Base-by-base conservation (phyloP, 2,113 vertebrate genomes). In the Amphiprion percula region DNA sequence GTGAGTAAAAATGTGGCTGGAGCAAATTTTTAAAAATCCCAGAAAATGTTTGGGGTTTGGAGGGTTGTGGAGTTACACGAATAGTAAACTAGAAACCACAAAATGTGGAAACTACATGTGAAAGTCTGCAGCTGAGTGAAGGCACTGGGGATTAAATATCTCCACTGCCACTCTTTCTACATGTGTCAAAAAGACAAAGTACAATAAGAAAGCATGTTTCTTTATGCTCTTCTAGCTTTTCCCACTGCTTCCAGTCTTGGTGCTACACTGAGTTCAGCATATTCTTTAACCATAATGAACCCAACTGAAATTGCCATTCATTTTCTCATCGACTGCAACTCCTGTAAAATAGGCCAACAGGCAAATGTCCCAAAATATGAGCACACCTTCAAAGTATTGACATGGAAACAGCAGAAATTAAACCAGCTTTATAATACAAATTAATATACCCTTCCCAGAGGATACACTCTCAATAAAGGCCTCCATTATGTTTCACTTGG, bases 401-500 rank as follows among this genome's bases (percentile, higher is more conserved):
- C 10, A 5, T 62, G 17, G 41, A 39, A 68, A 77, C 6, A n/a
- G 26, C 70, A 71, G 65, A 54, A 82, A 77, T 71, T 56, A 67
- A 59, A 69, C 33, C 19, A 53, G 61, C 67, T 46, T 39, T 59
- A 30, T 72, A 46, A 44, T 23, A 24, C 61, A 17, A 67, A 79
- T 72, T 17, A 66, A 61, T 62, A 54, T 11, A 19, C 17, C 5
- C 2, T 61, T 65, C 41, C 37, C 23, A 55, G 21, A 77, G 65
- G 50, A 19, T 37, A 41, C 21, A 10, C 23, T 56, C 30, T 19
- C 15, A 60, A 66, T 62, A 71, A 46, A 64, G 30, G 37, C 30
- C 74, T 68, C 19, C 33, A 66, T 72, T 71, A 69, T 76, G 44
- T 75, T 80, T 64, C 46, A 80, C 44, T 75, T 69, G 16, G 68